A percentile compares a stretch with the other conserved stretches of the same genome.
Evolutionary conservation across 2,113 vertebrate genomes (phyloP).

Genomic region (Gasterosteus aculeatus): DNA sequence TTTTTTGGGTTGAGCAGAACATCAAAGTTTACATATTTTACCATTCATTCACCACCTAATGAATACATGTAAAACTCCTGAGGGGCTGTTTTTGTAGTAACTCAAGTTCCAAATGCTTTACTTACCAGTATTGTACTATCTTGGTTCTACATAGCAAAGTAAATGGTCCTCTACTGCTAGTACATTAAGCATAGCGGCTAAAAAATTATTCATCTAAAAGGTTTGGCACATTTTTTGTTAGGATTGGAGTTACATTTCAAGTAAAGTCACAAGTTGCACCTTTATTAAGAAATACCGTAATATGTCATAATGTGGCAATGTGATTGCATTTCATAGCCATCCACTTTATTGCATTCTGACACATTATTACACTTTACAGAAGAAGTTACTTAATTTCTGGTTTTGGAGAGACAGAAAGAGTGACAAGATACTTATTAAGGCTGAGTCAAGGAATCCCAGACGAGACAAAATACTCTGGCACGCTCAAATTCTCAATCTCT

Average conservation of each 20-base stretch:
- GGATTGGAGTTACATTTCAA: constrained; percentile 14
- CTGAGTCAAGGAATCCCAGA: constrained; percentile 32
- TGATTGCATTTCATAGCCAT: constrained; percentile 55
- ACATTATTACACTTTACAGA: constrained; percentile 50
- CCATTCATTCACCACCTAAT: not conserved
- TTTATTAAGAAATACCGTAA: constrained; percentile 27
- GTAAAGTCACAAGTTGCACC: constrained; percentile 4
- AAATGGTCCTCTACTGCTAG: not conserved
- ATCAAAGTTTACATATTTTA: not conserved
- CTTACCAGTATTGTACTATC: not conserved
- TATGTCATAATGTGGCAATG: constrained; percentile 45
- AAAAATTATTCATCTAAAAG: not conserved
- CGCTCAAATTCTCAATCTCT: constrained; percentile 22
- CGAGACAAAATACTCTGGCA: constrained; percentile 32
- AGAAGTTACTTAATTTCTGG: constrained; percentile 60
- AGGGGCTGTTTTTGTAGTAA: too few relatives aligned
- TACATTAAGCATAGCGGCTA: not conserved
- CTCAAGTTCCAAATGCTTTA: not conserved
- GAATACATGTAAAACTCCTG: not conserved
- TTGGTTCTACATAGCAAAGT: not conserved
- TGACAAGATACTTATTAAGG: constrained; percentile 55
- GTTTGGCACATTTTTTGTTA: not conserved
- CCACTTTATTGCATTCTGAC: constrained; percentile 49
- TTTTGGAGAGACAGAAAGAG: constrained; percentile 18
- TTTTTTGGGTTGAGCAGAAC: not conserved